A percentile compares a stretch with the other conserved stretches of the same genome.
Evolutionary conservation across 2,113 vertebrate species (phyloP).

Genomic region (Microtus oregoni): DNA sequence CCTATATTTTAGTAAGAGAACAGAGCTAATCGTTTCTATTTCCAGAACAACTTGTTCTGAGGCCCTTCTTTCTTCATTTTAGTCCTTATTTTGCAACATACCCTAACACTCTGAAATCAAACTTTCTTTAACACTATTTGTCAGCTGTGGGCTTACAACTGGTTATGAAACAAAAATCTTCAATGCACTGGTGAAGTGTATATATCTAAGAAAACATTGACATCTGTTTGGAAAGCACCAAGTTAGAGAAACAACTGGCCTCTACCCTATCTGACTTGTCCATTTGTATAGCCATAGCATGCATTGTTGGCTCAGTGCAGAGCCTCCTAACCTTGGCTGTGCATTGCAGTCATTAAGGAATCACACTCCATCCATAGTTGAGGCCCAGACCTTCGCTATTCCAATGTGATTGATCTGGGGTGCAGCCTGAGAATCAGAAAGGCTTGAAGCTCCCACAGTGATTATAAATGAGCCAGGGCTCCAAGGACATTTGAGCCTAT

Average conservation of each 20-base stretch:
- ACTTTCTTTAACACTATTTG: background rate
- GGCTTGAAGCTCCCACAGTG: background rate
- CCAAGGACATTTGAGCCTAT: background rate
- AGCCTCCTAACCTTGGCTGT: background rate
- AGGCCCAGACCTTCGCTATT: background rate
- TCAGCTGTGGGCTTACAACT: background rate
- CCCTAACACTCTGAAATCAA: constrained; percentile 5
- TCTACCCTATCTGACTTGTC: background rate
- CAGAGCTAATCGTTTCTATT: background rate
- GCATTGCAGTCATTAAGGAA: background rate
- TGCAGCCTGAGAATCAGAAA: background rate
- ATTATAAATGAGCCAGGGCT: background rate
- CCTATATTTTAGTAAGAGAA: background rate
- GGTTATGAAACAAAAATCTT: constrained; percentile 2
- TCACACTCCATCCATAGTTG: no score
- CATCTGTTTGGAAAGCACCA: background rate
- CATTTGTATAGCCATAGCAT: background rate
- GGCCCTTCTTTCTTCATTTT: background rate
- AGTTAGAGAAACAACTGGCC: background rate
- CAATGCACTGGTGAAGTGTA: background rate
- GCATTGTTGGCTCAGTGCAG: background rate
- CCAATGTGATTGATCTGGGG: background rate
- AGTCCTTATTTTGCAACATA: background rate
- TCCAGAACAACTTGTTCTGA: background rate
- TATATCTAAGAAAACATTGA: background rate